Evolutionary conservation across 2,113 vertebrate genomes (phyloP).

Genomic region (Anas platyrhynchos): DNA sequence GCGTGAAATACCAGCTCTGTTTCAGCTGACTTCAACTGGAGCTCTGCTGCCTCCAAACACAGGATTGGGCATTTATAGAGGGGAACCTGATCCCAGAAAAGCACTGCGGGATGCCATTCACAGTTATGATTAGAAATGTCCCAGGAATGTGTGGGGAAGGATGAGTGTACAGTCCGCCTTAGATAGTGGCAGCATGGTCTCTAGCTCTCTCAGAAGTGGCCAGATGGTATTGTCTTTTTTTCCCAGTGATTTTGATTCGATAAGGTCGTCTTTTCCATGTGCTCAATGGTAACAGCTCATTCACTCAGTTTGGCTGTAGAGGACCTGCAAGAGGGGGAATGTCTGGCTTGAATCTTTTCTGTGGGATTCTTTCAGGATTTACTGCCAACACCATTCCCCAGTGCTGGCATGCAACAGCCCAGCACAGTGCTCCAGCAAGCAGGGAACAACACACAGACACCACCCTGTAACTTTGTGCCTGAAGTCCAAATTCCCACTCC

Average conservation of each 20-base stretch:
- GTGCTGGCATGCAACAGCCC: not conserved
- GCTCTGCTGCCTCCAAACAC: not conserved
- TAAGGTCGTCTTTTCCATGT: slow-evolving; percentile 1
- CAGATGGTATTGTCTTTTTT: slow-evolving; percentile 53
- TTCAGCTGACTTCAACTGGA: not conserved
- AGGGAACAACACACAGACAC: not conserved
- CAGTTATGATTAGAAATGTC: slow-evolving; percentile 70
- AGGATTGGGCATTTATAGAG: not conserved
- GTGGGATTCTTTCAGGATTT: not conserved
- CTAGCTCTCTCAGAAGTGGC: not conserved
- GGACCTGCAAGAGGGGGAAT: not conserved
- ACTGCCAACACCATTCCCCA: not conserved
- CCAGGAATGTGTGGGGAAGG: slow-evolving; percentile 58
- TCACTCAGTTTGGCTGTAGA: not conserved
- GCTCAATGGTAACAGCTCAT: not conserved
- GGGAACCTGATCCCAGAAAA: slow-evolving; percentile 54
- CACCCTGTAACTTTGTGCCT: not conserved
- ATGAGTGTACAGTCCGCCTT: not conserved
- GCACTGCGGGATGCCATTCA: slow-evolving; percentile 43
- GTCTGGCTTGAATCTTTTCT: not conserved
- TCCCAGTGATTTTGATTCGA: slow-evolving; percentile 52
- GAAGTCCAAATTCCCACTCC: not conserved
- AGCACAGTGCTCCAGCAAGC: not conserved
- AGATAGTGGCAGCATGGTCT: not conserved
- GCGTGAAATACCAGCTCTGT: not conserved